Evolutionary conservation across 1,140 invertebrate species (phyloP), one percentile per base, ranked within the genome.

Genomic region (Cryptotermes secundus): DNA sequence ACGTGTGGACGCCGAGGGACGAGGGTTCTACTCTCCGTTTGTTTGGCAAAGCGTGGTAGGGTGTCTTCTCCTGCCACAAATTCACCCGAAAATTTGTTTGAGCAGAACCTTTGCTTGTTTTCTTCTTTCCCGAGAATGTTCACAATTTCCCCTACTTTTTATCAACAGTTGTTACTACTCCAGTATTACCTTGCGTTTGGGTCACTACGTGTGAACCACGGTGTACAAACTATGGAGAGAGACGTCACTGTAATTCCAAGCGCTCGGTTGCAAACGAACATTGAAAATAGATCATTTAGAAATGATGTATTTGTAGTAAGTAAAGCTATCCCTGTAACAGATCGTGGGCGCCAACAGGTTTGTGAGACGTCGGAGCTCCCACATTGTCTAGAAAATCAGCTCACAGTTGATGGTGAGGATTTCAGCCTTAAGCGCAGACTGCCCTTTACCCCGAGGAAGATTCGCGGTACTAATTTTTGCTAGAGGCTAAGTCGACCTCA

Each of bases 1-100:
- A n/a, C 26, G 59, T 72, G 59, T 72, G 59, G 59, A 72, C 59
- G 59, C n/a, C 26, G 59, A 72, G 59, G 59, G 59, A 72, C 59
- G 59, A 31, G 59, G 59, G n/a, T 72, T 72, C 59, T 72, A 31
- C 26, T 72, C 59, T 72, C 59, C 26, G 26, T 72, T 72, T 72
- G n/a, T 72, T 72, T 72, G 59, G 59, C 26, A 14, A 72, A 72
- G 1, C 31, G 59, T n/a, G 59, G 59, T 72, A 72, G 59, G 7
- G 24, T 9, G 6, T 72, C 7, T 14, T 16, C 59, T 72, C 26
- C 31, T 26, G n/a, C 59, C 59, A 72, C 59, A 72, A 72, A 72
- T 72, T 72, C 59, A 72, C n/a, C 59, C 59, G n/a, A 72, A 72
- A 72, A 31, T 72, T 6, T 72, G 26, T 72, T 72, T 72, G 59